Evolutionary conservation across 2,888 invertebrate genomes (phyloP).

Genomic region (Pseudococcus jackbeardsleyi): DNA sequence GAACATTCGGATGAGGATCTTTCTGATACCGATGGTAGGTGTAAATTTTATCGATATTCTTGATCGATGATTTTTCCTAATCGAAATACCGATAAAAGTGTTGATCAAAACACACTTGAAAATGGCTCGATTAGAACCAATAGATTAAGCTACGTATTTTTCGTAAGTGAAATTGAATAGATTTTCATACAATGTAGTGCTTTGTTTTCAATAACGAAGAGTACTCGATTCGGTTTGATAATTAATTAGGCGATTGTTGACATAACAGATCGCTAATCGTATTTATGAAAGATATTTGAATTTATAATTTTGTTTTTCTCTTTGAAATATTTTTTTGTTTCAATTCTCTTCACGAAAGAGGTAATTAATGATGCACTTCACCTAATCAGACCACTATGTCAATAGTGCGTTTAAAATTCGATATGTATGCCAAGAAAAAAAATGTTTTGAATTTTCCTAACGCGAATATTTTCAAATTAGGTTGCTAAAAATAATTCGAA

Average conservation of each 20-base stretch:
- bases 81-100: constrained; percentile 15
- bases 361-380: not conserved
- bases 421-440: not conserved
- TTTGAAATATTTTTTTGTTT: not conserved
- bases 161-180: not conserved
- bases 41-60: not conserved
- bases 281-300: not conserved
- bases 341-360: not conserved
- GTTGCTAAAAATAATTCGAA: not conserved
- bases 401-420: not conserved
- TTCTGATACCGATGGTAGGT: constrained; percentile 80
- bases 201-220: not conserved
- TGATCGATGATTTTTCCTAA: not conserved
- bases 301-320: not conserved
- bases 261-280: not conserved
- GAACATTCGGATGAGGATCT: constrained; percentile 77
- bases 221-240: not conserved
- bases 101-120: not conserved
- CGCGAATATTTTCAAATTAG: not conserved
- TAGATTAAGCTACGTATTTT: not conserved
- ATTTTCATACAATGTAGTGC: constrained; percentile 21
- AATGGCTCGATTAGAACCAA: not conserved
- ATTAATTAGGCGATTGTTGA: not conserved
- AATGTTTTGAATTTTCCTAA: not conserved
- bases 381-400: not conserved